Base-by-base conservation (phyloP, 2,888 invertebrate species). In the Eulithis prunata region DNA sequence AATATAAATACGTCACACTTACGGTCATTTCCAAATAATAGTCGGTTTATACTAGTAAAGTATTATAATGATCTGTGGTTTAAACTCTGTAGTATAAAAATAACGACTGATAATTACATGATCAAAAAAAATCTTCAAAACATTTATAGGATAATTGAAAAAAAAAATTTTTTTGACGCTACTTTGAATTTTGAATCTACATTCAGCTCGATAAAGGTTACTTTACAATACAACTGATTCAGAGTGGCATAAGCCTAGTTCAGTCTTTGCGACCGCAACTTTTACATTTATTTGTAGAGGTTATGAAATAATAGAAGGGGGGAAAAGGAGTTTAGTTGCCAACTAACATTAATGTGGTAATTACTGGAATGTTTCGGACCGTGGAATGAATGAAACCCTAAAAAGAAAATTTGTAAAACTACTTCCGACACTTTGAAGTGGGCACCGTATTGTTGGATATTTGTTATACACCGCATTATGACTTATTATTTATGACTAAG, bases 251-350 rank as follows among this genome's bases (percentile, higher is more conserved):
- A 67, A 62, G 57, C 61, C 70, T 57, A 28, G 61, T 61, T 63
- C 64, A 64, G 64, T 69, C 55, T 66, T 66, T 60, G 66, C 59
- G 68, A 69, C 69, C 72, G 64, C 63, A 62, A 58, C 52, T 49
- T 73, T 73, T 72, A 71, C 73, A 73, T 73, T 70, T 70, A 71
- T 73, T 71, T 71, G 66, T 69, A 64, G 71, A 63, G 66, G 68
- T 68, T 73, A 68, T 71, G 71, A 73, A 73, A 71, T 73, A 73
- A 66, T 62, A 46, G 58, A 49, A 56, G 64, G 60, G 49, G 51
- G 62, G 56, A 63, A 63, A 52, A 41, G 63, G 47, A 63, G 41
- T 63, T 59, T 52, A 56, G 56, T 59, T 59, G 56, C 47, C 63
- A 63, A 63, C 60, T 66, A 54, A 49, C 66, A 52, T 56, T 63